phyloP scores from a whole-genome alignment of 1,140 invertebrate genomes.

The Cepaea nemoralis region DNA sequence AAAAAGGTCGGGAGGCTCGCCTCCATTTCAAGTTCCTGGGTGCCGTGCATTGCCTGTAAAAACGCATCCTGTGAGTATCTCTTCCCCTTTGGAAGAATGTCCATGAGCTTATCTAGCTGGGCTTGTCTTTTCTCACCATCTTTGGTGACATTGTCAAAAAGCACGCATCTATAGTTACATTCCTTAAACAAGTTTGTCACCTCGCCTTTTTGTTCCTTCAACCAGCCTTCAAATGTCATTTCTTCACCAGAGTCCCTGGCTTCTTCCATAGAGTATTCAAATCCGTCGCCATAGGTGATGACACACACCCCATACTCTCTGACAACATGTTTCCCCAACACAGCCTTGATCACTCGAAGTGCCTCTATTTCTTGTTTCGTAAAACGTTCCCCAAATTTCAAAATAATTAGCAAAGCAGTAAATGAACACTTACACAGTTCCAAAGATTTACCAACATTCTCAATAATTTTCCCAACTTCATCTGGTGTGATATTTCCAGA shows the following conservation, averaged over 20 bases:
- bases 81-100: background rate
- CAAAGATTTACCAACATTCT: background rate
- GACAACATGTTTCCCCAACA: slow-evolving; percentile 14
- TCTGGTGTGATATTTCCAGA: background rate
- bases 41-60: background rate
- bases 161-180: background rate
- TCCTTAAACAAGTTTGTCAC: background rate
- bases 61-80: background rate
- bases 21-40: background rate
- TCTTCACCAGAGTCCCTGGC: background rate
- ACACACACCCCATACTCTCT: background rate
- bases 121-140: background rate
- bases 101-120: background rate
- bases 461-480: background rate
- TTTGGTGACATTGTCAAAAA: background rate
- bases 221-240: background rate
- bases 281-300: background rate
- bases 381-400: slow-evolving; percentile 12
- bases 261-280: background rate
- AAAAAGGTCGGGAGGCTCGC: background rate
- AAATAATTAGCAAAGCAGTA: slow-evolving; percentile 5
- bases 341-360: background rate
- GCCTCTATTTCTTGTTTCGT: slow-evolving; percentile 4
- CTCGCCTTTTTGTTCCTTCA: background rate
- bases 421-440: background rate